Conservation (phyloP, 2,888 invertebrate species). For the Cephus spinipes region DNA sequence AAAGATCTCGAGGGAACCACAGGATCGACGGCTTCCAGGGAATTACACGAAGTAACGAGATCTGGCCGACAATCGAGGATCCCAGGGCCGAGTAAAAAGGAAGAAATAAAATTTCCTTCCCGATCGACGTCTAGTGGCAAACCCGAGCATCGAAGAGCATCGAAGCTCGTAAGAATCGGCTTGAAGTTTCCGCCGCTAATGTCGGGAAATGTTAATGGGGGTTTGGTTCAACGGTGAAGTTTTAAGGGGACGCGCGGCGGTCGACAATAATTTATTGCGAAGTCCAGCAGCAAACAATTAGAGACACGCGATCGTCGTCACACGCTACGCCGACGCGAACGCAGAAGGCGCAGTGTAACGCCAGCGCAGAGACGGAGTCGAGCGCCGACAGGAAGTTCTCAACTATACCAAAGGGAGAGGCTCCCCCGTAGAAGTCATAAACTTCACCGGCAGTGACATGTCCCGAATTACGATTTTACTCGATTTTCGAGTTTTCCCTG, state of each 20-base stretch:
- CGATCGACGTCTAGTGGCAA: neutral
- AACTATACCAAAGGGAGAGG: neutral
- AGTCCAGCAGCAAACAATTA: slow-evolving; percentile 42
- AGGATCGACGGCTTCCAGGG: neutral
- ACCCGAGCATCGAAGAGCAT: too few relatives aligned
- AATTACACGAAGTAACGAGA: neutral
- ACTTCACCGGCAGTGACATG: neutral
- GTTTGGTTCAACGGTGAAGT: slow-evolving; percentile 2
- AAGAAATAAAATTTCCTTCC: neutral
- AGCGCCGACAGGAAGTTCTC: neutral
- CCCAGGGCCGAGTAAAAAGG: neutral
- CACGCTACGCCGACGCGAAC: slow-evolving; percentile 23
- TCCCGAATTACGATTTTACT: neutral
- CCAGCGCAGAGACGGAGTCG: slow-evolving; percentile 15
- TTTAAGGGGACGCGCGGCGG: slow-evolving; percentile 12
- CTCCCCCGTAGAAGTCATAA: neutral
- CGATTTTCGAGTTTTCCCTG: neutral
- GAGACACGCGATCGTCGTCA: slow-evolving; percentile 38
- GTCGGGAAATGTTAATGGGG: slow-evolving; percentile 14
- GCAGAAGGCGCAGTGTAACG: neutral
- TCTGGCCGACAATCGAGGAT: neutral
- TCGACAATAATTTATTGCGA: slow-evolving; percentile 42
- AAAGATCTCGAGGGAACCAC: neutral
- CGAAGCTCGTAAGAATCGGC: slow-evolving; percentile 5
- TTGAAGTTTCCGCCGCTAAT: slow-evolving; percentile 11